Base-by-base conservation (phyloP, 2,888 invertebrate species). In the Cabera pusaria region DNA sequence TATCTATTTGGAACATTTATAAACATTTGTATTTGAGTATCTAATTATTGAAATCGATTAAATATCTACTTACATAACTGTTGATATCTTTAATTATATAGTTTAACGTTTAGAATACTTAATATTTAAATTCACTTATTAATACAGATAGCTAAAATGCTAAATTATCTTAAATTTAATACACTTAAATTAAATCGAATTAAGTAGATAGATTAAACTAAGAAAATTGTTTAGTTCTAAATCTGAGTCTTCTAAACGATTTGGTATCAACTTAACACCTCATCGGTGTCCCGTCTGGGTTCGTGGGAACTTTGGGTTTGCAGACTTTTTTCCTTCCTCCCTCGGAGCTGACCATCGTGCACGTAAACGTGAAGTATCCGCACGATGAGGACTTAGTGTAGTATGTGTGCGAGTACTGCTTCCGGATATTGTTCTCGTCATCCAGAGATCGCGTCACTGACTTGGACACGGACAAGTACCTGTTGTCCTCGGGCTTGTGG, bases 351-450 rank as follows among this genome's bases (percentile, higher is more conserved):
- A 95, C 94, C 65, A 94, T 93, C 28, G 95, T 95, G 66, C 96
- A 96, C 0, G 95, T 93, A 72, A 96, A 96, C 1, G 96, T 95
- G 55, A 96, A 96, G 66, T 95, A 95, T 4, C 96, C 96, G 69
- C 96, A 96, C 1, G 94, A 95, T 1, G 96, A 96, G 4, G 95
- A 95, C 74, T 96, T 96, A 0, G 96, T 95, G 60, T 95, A 96
- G 76, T 95, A 96, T 0, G 94, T 93, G 50, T 94, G 94, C 1
- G 94, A 92, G 64, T 92, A 93, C 75, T 93, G 93, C 66, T 94
- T 93, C 43, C 93, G 92, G 39, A 92, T 90, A 57, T 90, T 91
- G 63, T 90, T 90, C 22, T 88, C 90, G 35, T 87, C 86, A 49
- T 92, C 93, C 52, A 94, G 81, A 56, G 92, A 93, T 3, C 95